These are phyloP conservation scores for Agrotis exclamationis DNA, from an alignment of 2,888 invertebrate genomes.

Conservation along the genomic window DNA sequence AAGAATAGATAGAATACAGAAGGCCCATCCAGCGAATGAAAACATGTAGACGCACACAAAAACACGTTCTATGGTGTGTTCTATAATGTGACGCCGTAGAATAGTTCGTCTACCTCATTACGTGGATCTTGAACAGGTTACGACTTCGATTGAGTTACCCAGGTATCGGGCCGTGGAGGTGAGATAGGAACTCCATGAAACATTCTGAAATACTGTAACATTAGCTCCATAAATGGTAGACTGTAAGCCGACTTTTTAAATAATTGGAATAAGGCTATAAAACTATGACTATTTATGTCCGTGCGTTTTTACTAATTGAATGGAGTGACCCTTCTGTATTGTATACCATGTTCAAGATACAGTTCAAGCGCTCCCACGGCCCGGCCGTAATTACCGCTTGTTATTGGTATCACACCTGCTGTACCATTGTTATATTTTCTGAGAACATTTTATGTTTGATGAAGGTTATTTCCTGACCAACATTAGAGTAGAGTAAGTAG, in stretches of 20 bases:
- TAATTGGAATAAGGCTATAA: too few species aligned
- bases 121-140: too few species aligned
- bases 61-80: too few species aligned
- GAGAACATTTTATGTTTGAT: constrained; percentile 24
- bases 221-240: too few species aligned
- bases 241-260: too few species aligned
- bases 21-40: not conserved
- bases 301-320: not conserved
- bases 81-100: too few species aligned
- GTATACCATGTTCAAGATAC: not conserved
- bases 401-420: constrained; percentile 60
- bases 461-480: too few species aligned
- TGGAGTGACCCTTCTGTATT: constrained; percentile 8
- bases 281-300: not conserved
- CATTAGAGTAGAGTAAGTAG: too few species aligned
- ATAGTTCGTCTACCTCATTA: too few species aligned
- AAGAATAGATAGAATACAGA: not conserved
- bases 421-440: constrained; percentile 42
- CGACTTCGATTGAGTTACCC: not conserved
- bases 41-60: not conserved
- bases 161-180: not conserved
- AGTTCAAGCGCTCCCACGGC: constrained; percentile 55
- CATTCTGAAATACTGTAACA: too few species aligned
- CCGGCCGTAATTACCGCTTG: constrained; percentile 52
- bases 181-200: too few species aligned